Evolutionary conservation across 1,140 invertebrate genomes (phyloP).

Genomic region (Caenorhabditis inopinata): DNA sequence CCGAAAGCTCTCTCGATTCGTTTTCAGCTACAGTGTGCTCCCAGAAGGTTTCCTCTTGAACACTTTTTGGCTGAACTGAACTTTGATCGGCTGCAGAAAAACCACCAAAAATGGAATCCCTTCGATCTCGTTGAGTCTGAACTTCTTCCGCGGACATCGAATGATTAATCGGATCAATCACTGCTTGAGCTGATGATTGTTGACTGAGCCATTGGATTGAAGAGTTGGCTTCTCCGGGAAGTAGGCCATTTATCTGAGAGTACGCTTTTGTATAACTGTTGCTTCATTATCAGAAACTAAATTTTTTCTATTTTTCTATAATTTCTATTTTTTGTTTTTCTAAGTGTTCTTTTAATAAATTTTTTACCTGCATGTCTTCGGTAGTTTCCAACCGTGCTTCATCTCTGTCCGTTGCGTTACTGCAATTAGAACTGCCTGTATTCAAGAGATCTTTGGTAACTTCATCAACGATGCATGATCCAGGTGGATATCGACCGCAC

Average conservation of each 20-base stretch:
- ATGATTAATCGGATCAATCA: background rate
- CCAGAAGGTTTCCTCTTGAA: slow-evolving; percentile 14
- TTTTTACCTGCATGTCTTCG: slow-evolving; percentile 41
- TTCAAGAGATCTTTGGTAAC: slow-evolving; percentile 42
- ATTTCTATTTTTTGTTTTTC: no score
- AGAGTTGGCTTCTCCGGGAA: background rate
- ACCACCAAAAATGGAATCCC: background rate
- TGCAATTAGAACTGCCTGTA: background rate
- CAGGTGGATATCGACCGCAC: slow-evolving; percentile 61
- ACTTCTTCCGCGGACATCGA: background rate
- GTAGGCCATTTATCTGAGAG: slow-evolving; percentile 10
- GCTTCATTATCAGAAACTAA: no score
- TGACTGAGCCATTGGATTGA: slow-evolving; percentile 7
- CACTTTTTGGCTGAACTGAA: background rate
- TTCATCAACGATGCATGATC: slow-evolving; percentile 60
- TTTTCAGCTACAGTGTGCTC: slow-evolving; percentile 19
- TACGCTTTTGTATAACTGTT: no score
- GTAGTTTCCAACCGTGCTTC: slow-evolving; percentile 30
- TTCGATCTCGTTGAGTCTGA: background rate
- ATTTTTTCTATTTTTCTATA: no score
- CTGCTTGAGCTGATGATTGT: background rate
- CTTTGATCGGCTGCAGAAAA: background rate
- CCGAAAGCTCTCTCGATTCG: background rate
- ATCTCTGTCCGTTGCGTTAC: slow-evolving; percentile 19
- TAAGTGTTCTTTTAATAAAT: no score